These are phyloP conservation scores for Homarus americanus DNA, from an alignment of 1,140 invertebrate species.

Conservation along the genomic window DNA sequence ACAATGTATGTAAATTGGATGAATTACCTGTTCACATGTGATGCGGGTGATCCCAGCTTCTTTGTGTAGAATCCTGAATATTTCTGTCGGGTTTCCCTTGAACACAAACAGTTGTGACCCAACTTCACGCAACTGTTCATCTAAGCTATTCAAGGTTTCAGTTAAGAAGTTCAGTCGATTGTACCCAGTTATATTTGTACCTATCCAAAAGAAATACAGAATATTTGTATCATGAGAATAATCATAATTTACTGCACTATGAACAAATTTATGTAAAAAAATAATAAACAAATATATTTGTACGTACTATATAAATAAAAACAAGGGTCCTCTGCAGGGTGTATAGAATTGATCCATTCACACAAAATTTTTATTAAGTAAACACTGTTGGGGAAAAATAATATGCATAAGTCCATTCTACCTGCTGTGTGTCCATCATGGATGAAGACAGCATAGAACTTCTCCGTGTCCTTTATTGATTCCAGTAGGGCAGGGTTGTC, in stretches of 20 bases:
- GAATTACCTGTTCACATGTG: slow-evolving; percentile 82
- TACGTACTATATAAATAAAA: too few relatives aligned
- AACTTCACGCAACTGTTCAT: slow-evolving; percentile 81
- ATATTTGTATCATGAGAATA: too few relatives aligned
- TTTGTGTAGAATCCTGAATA: slow-evolving; percentile 79
- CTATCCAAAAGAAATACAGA: slow-evolving; percentile 76
- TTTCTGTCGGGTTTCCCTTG: slow-evolving; percentile 81
- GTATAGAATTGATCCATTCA: too few relatives aligned
- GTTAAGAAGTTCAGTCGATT: slow-evolving; percentile 86
- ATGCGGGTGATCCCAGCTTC: slow-evolving; percentile 77
- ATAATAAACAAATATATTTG: too few relatives aligned
- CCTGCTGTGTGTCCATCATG: slow-evolving; percentile 84
- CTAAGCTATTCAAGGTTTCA: slow-evolving; percentile 84
- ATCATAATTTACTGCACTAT: too few relatives aligned
- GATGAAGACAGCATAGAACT: slow-evolving; percentile 83
- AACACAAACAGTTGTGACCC: slow-evolving; percentile 79
- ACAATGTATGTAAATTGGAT: too few relatives aligned
- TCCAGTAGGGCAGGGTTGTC: slow-evolving; percentile 85
- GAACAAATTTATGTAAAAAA: too few relatives aligned
- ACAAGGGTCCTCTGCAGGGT: too few relatives aligned
- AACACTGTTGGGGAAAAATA: too few relatives aligned
- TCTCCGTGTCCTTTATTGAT: slow-evolving; percentile 80
- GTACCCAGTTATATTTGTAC: slow-evolving; percentile 83
- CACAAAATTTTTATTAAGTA: too few relatives aligned
- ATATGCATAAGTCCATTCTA: too few relatives aligned